phyloP scores from a whole-genome alignment of 2,888 invertebrate species.

The Antheraea assamensis region DNA sequence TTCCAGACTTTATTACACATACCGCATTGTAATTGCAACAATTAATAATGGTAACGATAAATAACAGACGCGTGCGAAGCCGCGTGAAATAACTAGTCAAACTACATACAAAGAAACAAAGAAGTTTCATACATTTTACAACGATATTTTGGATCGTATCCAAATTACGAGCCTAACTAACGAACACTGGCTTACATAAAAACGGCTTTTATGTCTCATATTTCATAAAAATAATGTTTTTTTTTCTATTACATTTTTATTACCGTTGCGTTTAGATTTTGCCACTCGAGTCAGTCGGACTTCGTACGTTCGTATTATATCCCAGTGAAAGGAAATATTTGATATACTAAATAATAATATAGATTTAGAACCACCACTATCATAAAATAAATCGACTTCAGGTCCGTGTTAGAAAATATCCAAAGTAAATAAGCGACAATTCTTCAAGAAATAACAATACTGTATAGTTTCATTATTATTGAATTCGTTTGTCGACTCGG shows the following conservation, averaged over 20 bases:
- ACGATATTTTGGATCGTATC: conserved; percentile 10
- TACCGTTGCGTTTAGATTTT: not conserved
- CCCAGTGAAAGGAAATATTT: not conserved
- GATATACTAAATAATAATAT: not conserved
- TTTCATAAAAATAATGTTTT: not conserved
- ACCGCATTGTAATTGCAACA: no score
- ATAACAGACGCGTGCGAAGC: no score
- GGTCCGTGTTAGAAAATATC: no score
- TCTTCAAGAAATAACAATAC: not conserved
- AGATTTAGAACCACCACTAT: not conserved
- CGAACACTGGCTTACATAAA: conserved; percentile 6
- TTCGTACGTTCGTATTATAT: not conserved
- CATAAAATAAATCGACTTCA: no score
- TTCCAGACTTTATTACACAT: no score
- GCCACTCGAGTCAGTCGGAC: not conserved
- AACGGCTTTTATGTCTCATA: conserved; percentile 3
- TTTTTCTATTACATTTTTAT: not conserved
- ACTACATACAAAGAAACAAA: not conserved
- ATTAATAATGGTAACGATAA: no score
- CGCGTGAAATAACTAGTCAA: no score
- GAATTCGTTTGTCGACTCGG: not conserved
- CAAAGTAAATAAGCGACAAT: no score
- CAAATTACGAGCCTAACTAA: not conserved
- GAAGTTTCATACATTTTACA: conserved; percentile 17
- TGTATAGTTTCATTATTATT: not conserved